Evolutionary conservation across 2,888 invertebrate genomes (phyloP), one percentile per base, ranked within the genome.

Genomic region (Pammene fasciana): DNA sequence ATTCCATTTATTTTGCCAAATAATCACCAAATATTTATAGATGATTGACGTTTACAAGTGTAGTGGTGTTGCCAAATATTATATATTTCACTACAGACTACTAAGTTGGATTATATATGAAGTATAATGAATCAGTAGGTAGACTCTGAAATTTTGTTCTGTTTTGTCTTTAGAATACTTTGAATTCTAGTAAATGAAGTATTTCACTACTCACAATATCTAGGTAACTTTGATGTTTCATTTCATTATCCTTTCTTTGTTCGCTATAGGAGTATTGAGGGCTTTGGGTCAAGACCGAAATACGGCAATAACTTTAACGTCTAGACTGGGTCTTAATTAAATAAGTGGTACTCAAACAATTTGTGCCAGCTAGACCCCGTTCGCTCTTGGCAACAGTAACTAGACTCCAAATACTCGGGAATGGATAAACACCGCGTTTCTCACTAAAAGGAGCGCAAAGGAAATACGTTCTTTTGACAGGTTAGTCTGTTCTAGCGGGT

Each of bases 281-380:
- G 65, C 59, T 65, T 70, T 54, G 46, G 60, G 41, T 46, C 70
- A 70, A 46, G 9, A 54, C 41, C 59, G 18, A 60, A 65, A 52
- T 43, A 52, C 64, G 55, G 38, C 8, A 18, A 61, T 48, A 62
- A 55, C 48, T 55, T 61, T 16, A 68, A 64, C 36, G 64, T 59
- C 59, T 68, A 52, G 57, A 64, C 68, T 38, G 48, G 16, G 68
- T 34, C 62, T 56, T 57, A 64, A 64, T 68, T 43, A 57, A 64
- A 57, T 64, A 62, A 68, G 64, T 57, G 64, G 57, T 54, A 38
- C 64, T 52, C 45, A 50, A 43, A 48, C 52, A 62, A 68, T 62
- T 67, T 59, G 55, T 57, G 50, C 48, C 46, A 14, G 5, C 48
- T 9, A 38, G 16, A 43, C 14, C 45, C 54, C 50, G 43, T 50